These are phyloP conservation scores for Eutrigla gurnardus DNA, from an alignment of 2,797 vertebrate genomes.

Conservation along the genomic window DNA sequence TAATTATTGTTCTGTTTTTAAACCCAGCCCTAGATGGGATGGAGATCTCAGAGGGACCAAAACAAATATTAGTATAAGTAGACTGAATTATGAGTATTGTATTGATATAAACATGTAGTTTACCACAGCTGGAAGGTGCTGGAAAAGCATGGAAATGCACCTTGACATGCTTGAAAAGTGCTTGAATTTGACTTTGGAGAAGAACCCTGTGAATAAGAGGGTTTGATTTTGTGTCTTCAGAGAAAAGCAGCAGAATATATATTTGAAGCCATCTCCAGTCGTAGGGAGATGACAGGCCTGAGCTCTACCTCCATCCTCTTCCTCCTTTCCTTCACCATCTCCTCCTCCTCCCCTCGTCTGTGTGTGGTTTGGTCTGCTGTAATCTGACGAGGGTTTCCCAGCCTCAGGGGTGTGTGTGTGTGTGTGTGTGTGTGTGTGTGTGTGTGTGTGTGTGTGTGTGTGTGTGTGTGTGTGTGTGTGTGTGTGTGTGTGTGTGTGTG, in stretches of 20 bases:
- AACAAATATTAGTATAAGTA: too few relatives aligned
- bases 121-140: background rate
- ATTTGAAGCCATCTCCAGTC: background rate
- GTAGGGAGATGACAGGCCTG: constrained; percentile 34
- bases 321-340: background rate
- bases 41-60: background rate
- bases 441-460: constrained; percentile 8
- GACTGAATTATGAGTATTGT: too few relatives aligned
- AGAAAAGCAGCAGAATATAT: background rate
- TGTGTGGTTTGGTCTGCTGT: constrained; percentile 22
- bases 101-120: background rate
- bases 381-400: constrained; percentile 46
- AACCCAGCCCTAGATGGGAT: too few relatives aligned
- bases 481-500: constrained; percentile 9
- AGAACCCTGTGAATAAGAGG: background rate
- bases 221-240: background rate
- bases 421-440: background rate
- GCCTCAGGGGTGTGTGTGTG: constrained; percentile 35
- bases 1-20: too few relatives aligned
- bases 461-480: constrained; percentile 5
- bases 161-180: too few relatives aligned
- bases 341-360: background rate
- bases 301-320: background rate
- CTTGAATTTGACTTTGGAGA: too few relatives aligned
- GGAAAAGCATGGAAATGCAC: too few relatives aligned